Conservation (phyloP, 2,797 vertebrate genomes). For the Chelon auratus region DNA sequence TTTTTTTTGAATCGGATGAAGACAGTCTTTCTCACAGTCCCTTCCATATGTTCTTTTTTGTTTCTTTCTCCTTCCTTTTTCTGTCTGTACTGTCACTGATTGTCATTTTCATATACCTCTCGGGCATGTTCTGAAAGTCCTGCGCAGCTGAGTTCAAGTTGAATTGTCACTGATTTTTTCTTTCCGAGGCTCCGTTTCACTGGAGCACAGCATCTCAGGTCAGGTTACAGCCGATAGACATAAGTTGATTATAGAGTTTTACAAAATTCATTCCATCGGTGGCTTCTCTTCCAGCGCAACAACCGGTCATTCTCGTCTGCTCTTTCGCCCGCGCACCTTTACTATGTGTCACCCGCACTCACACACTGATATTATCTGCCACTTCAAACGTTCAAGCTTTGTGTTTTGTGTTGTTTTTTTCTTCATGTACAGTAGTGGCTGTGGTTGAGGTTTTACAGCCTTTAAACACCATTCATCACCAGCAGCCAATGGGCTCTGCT, state of each 20-base stretch:
- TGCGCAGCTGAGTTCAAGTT: conserved; percentile 9
- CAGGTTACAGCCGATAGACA: conserved; percentile 2
- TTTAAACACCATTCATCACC: conserved; percentile 58
- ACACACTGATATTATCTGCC: conserved; percentile 4
- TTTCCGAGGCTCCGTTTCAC: conserved; percentile 17
- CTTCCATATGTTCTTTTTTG: background rate
- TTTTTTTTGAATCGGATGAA: background rate
- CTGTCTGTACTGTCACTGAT: conserved; percentile 9
- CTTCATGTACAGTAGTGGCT: conserved; percentile 14
- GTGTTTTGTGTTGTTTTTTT: conserved; percentile 6
- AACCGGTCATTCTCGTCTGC: conserved; percentile 18
- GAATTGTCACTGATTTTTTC: conserved; percentile 31
- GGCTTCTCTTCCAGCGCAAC: conserved; percentile 19
- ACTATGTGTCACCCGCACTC: background rate
- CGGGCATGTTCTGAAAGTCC: conserved; percentile 18
- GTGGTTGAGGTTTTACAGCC: conserved; percentile 51
- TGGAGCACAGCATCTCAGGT: conserved; percentile 15
- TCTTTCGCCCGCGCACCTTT: conserved; percentile 1
- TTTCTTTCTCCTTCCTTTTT: background rate
- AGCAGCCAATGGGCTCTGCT: conserved; percentile 52
- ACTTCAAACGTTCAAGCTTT: conserved; percentile 1
- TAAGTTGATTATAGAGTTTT: conserved; percentile 37
- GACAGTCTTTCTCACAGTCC: background rate
- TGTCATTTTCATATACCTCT: conserved; percentile 23
- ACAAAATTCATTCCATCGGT: background rate